Evolutionary conservation across 2,113 vertebrate genomes (phyloP), one percentile per base, ranked within the genome.

Genomic region (Entosphenus tridentatus): DNA sequence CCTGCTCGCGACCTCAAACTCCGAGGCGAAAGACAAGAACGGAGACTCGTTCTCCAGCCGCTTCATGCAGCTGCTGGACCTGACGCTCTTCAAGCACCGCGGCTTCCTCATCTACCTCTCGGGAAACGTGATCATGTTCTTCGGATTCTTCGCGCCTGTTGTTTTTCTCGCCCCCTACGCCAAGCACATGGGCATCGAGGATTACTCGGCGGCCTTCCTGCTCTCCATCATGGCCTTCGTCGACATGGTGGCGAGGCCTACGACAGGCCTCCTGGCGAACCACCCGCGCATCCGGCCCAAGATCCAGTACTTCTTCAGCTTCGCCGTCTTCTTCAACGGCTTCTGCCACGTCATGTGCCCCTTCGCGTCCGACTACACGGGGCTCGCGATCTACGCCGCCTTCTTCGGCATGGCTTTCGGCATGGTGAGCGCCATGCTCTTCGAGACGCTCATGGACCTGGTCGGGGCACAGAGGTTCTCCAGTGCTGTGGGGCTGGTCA

Each of bases 361-460:
- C 1, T 55, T 96, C 69, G 87, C 80, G 10, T 75, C 85, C 4
- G 68, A 70, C 73, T 98, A 95, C 75, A 77, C 78, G 0, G 86
- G 87, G 57, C 77, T 98, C 72, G 87, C 95, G 68, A 75, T 88
- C 8, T 98, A 98, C 9, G 75, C 89, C 5, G 10, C 92, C 11
- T 88, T 97, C 80, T 97, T 96, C 68, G 93, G 93, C 56, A 86
- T 90, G 74, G 90, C 91, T 2, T 97, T 96, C 72, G 93, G 93
- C 59, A 96, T 95, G 84, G 89, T 96, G 72, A 96, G 91, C 77
- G 85, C 88, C 0, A 83, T 98, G 69, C 81, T 98, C 71, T 97
- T 96, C 76, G 93, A 98, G 76, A 89, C 87, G 0, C 79, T 98
- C 71, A 95, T 93, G 89, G 93, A 98, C 76, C 81, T 96, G 0